Evolutionary conservation across 2,888 invertebrate species (phyloP), one percentile per base, ranked within the genome.

Genomic region (Pyrocoelia pectoralis): DNA sequence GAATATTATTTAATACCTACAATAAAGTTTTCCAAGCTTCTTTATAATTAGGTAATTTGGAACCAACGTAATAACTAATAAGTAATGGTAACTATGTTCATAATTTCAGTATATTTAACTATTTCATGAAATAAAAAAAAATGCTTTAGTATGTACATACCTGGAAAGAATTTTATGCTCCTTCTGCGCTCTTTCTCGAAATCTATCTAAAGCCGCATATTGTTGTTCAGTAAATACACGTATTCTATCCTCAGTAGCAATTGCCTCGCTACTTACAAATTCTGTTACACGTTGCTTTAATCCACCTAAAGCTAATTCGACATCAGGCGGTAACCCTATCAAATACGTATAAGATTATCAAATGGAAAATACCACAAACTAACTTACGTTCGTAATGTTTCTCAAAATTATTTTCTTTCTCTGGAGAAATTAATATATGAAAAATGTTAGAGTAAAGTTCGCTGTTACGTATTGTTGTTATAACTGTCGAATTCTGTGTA

Each of bases 161-260:
- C 87, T 87, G 78, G 85, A 82, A 81, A 89, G 85, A 78, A 86
- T 83, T 79, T 87, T 87, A 77, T 89, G 88, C 80, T 93, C 92
- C 73, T 85, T 87, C 74, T 89, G 89, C 67, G 89, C 89, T 76
- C 85, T 87, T 78, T 90, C 90, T 74, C 87, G 87, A 79, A 88
- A 89, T 68, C 86, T 87, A 76, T 94, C 92, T 72, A 93, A 85
- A 70, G 88, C 84, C 64, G 88, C 87, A 83, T 91, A 91, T 76
- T 92, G 90, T 75, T 89, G 88, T 73, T 90, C 90, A 67, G 89
- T 88, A 81, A 87, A 94, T 64, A 87, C 86, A 74, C 90, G 87
- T 64, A 95, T 90, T 70, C 89, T 86, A 72, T 91, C 90, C 74
- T 93, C 93, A 49, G 91, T 87, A 1, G 86, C 85, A 48, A 86